Percentiles rank a stretch among this genome's conserved stretches.
These are phyloP conservation scores for Lymantria dispar DNA, from an alignment of 2,888 invertebrate species.

Conservation along the genomic window DNA sequence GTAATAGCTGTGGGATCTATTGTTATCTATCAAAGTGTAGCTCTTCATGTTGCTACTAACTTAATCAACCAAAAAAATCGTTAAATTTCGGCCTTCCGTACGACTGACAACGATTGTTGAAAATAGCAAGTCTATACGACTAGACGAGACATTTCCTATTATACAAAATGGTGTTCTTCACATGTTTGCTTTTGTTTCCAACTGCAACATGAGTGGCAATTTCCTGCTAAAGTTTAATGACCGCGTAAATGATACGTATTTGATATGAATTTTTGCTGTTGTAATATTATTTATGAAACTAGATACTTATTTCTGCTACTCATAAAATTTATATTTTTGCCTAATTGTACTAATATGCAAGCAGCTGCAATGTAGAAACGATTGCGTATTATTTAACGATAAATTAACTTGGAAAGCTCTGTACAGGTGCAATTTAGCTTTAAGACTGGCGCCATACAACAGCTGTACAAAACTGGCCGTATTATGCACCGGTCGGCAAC, in stretches of 20 bases:
- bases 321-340: conserved; percentile 18
- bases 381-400: conserved; percentile 40
- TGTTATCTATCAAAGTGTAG: too few species aligned
- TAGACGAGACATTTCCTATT: too few species aligned
- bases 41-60: too few species aligned
- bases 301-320: not conserved
- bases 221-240: not conserved
- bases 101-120: too few species aligned
- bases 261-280: not conserved
- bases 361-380: conserved; percentile 37
- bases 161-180: too few species aligned
- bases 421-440: conserved; percentile 43
- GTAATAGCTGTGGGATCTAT: too few species aligned
- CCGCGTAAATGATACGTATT: not conserved
- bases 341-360: conserved; percentile 24
- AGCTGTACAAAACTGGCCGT: conserved; percentile 33
- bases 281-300: not conserved
- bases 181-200: not conserved
- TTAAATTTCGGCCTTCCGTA: too few species aligned
- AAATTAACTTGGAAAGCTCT: conserved; percentile 31
- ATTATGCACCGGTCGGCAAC: conserved; percentile 18
- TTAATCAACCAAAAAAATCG: too few species aligned
- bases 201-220: not conserved
- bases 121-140: too few species aligned
- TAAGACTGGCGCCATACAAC: conserved; percentile 37